Percentiles rank a stretch among this genome's conserved stretches.
These are phyloP conservation scores for Pyralis farinalis DNA, from an alignment of 2,888 invertebrate genomes.

Conservation along the genomic window DNA sequence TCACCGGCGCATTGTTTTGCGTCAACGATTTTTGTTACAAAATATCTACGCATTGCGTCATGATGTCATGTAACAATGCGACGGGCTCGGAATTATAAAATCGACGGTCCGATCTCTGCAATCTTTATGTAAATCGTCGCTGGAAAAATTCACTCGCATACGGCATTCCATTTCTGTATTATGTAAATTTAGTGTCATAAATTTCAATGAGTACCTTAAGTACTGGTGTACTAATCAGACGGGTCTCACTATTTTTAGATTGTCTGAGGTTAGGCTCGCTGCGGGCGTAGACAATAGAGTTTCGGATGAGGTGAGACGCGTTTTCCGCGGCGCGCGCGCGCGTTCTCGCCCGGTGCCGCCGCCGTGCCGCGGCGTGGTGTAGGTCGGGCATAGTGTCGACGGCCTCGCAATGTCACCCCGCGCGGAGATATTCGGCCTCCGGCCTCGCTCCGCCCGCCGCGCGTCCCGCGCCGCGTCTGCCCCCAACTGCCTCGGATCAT, in stretches of 20 bases:
- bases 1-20: conserved; percentile 13
- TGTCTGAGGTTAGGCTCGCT: no score
- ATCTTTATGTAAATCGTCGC: conserved; percentile 2
- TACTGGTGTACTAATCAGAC: no score
- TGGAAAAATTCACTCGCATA: not conserved
- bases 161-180: not conserved
- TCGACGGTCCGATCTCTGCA: not conserved
- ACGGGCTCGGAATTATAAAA: conserved; percentile 32
- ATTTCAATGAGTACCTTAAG: no score
- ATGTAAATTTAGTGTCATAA: no score
- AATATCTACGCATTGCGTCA: conserved; percentile 43
- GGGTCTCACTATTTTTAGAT: no score
- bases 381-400: conserved; percentile 73
- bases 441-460: conserved; percentile 24
- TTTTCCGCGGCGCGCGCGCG: conserved; percentile 42
- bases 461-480: conserved; percentile 22
- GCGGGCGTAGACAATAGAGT: conserved; percentile 24
- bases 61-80: conserved; percentile 34
- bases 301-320: conserved; percentile 42
- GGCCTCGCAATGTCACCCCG: conserved; percentile 76
- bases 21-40: conserved; percentile 25
- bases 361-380: conserved; percentile 42
- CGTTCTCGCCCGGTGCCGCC: conserved; percentile 28
- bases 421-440: conserved; percentile 53
- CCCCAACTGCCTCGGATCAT: conserved; percentile 43